Evolutionary conservation across 2,888 invertebrate genomes (phyloP), one percentile per base, ranked within the genome.

Genomic region (Watsonalla binaria): DNA sequence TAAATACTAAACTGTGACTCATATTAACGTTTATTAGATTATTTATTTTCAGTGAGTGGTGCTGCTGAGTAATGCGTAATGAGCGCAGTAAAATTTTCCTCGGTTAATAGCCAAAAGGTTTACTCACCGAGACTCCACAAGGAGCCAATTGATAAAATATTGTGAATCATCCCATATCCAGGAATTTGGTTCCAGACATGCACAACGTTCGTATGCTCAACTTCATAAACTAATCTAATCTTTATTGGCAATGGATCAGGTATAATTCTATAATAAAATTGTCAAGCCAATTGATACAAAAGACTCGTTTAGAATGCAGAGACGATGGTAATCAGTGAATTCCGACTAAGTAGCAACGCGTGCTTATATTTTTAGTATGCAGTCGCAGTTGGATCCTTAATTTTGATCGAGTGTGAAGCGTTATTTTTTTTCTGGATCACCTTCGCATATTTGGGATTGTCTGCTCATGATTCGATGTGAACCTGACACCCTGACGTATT

Each of bases 101-200:
- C 46, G 45, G 46, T 37, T 37, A 46, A 34, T 46, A 15, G 45
- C n/a, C 13, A 39, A 39, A 46, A 46, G 15, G 13, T 46, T 53
- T 46, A 53, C 50, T 53, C 53, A 53, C 50, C 49, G 37, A 53
- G 39, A 53, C 46, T 49, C 49, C 45, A 46, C 35, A 49, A 48
- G 35, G 46, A 46, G 45, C 24, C 6, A 24, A 46, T 53, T 49
- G 49, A 46, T 50, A 53, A 45, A 53, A 9, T 45, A 46, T 37
- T 15, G 24, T 53, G 46, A 39, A 50, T 49, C 50, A 9, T 13
- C 39, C n/a, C 35, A 46, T 46, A 46, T 50, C 46, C 50, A 46
- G 13, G 53, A 50, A 46, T 46, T 39, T 46, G 37, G 14, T 8
- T 24, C 37, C 46, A 53, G 7, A 34, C 5, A 14, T 13, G 37